Evolutionary conservation across 1,140 invertebrate species (phyloP), one percentile per base, ranked within the genome.

Genomic region (Caenorhabditis brenneri): DNA sequence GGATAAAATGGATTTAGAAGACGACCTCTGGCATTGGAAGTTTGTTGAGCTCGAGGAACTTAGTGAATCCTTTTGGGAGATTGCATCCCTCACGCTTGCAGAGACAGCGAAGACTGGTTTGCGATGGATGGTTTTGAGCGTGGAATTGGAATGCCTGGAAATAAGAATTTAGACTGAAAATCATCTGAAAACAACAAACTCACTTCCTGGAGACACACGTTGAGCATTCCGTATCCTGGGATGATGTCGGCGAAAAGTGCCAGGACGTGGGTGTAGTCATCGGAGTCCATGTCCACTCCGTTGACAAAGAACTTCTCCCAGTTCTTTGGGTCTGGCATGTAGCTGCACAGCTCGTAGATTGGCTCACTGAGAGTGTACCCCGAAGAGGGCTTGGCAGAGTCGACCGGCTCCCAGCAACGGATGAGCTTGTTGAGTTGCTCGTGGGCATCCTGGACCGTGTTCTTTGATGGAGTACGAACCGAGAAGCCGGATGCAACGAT

Each of bases 71-170:
- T n/a, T 74, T 74, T 74, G 65, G 65, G n/a, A 74, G 4, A 24
- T 74, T 74, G 65, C 65, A 74, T 3, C 65, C 65, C n/a, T 74
- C 65, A 4, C 65, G 16, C 19, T 74, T 74, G 65, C 65, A 74
- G 36, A 74, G 29, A 24, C 65, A 74, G 5, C 65, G 36, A 5
- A 74, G 16, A 36, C 36, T 42, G 19, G 29, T 31, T n/a, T 74
- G 65, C 5, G 65, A 74, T 74, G 65, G 65, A 24, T 42, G 65
- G 36, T 31, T 31, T 5, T 19, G 36, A 12, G 65, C 36, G 65
- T 74, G 65, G 65, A 74, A 74, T 74, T 74, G 65, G 65, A 74
- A 74, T 16, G 65, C 65, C 65, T 74, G 36, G 16, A 74, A 24
- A 10, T 12, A 10, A 12, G 22, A 10, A 10, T 9, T 7, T 55